These are phyloP conservation scores for Streptopelia turtur DNA, from an alignment of 2,797 vertebrate genomes.

Conservation along the genomic window DNA sequence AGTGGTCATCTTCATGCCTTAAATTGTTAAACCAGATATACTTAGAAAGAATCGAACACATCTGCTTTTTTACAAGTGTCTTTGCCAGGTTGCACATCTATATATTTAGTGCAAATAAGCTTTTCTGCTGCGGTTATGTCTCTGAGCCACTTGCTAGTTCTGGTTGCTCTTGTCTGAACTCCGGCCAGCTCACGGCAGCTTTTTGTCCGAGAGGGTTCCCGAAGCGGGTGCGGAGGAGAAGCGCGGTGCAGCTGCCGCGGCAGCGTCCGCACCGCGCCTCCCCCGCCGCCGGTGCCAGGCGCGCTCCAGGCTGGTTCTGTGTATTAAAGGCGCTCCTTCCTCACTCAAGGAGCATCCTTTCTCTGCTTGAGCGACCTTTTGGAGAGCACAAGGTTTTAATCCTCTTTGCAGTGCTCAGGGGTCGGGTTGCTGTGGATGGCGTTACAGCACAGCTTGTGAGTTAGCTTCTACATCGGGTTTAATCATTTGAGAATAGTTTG, in stretches of 20 bases:
- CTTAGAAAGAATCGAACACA: not conserved
- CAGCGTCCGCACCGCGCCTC: not conserved
- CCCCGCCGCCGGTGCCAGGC: not conserved
- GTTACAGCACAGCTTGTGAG: no score
- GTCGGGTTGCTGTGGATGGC: no score
- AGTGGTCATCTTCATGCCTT: not conserved
- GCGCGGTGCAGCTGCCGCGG: not conserved
- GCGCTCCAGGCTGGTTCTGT: not conserved
- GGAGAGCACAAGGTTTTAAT: not conserved
- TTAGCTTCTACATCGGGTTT: not conserved
- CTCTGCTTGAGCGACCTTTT: not conserved
- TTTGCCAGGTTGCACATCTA: not conserved
- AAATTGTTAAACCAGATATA: not conserved
- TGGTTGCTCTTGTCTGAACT: not conserved
- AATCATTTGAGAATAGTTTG: not conserved
- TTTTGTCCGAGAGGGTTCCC: no score
- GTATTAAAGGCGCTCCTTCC: no score
- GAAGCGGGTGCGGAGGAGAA: not conserved
- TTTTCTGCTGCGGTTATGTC: not conserved
- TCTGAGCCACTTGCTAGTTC: not conserved
- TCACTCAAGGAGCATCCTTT: no score
- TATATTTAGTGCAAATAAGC: not conserved
- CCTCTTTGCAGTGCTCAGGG: not conserved
- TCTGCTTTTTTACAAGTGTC: not conserved
- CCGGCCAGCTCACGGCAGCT: not conserved